phyloP scores from a whole-genome alignment of 2,888 invertebrate species.

The Meiosimyza decipiens region DNA sequence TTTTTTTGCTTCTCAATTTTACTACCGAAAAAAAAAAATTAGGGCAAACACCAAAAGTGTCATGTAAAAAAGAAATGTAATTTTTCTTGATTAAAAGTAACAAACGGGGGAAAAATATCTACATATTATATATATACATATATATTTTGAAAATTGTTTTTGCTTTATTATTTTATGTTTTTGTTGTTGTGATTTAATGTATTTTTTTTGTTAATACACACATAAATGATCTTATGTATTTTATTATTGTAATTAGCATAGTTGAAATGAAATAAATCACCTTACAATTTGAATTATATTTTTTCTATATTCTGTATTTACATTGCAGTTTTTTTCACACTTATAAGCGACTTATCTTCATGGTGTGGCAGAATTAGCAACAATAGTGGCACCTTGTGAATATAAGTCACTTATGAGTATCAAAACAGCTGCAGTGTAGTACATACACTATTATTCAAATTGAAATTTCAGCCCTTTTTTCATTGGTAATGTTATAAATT shows the following conservation, averaged over 20 bases:
- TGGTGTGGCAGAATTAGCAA: no score
- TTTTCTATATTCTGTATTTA: not conserved
- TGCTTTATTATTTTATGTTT: not conserved
- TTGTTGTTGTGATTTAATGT: conserved; percentile 27
- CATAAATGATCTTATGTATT: conserved; percentile 2
- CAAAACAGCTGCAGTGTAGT: no score
- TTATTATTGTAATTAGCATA: conserved; percentile 32
- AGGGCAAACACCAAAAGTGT: no score
- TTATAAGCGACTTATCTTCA: not conserved
- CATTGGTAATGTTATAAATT: conserved; percentile 3
- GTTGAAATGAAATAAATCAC: conserved; percentile 27
- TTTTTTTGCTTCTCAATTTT: no score
- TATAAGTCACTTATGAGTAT: no score
- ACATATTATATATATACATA: no score
- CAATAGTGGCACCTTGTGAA: no score
- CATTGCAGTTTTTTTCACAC: not conserved
- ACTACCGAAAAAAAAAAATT: no score
- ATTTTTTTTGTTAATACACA: conserved; percentile 4
- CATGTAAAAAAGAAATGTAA: no score
- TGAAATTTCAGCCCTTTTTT: not conserved
- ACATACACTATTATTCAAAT: not conserved
- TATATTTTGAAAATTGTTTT: no score
- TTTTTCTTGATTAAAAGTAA: no score
- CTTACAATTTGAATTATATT: conserved; percentile 10
- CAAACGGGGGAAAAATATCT: no score